Evolutionary conservation across 2,888 invertebrate species (phyloP).

Genomic region (Diogma glabrata): DNA sequence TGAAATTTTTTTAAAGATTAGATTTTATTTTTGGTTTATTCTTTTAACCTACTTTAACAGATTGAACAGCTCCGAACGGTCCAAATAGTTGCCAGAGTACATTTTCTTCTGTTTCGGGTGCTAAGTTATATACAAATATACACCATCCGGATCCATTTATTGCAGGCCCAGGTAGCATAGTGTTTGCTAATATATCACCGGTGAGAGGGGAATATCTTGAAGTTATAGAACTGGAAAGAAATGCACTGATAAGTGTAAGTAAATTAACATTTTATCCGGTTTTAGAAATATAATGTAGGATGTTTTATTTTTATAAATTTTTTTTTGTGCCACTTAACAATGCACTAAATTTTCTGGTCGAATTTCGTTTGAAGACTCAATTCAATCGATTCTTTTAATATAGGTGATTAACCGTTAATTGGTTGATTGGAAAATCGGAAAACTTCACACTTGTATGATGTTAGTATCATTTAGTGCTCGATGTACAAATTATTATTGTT

Average conservation of each 20-base stretch:
- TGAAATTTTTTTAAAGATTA: constrained; percentile 18
- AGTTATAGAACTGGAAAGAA: constrained; percentile 35
- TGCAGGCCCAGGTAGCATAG: constrained; percentile 73
- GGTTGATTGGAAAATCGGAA: no score
- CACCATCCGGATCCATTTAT: constrained; percentile 68
- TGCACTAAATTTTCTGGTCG: no score
- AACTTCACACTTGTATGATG: no score
- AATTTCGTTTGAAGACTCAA: no score
- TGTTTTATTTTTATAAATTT: no score
- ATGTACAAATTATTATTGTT: no score
- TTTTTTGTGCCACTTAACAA: no score
- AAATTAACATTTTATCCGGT: constrained; percentile 4
- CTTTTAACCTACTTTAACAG: constrained; percentile 68
- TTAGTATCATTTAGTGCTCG: no score
- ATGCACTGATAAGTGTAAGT: no score
- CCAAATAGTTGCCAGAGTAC: constrained; percentile 95
- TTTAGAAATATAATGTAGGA: no score
- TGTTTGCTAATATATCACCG: constrained; percentile 62
- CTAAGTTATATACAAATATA: constrained; percentile 92
- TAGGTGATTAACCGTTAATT: no score
- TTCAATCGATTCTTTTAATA: no score
- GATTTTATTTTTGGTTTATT: neutral
- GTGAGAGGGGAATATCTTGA: constrained; percentile 74
- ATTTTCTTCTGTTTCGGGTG: constrained; percentile 92
- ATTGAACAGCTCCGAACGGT: constrained; percentile 94